Conservation (phyloP, 2,797 vertebrate species). For the Artibeus jamaicensis region DNA sequence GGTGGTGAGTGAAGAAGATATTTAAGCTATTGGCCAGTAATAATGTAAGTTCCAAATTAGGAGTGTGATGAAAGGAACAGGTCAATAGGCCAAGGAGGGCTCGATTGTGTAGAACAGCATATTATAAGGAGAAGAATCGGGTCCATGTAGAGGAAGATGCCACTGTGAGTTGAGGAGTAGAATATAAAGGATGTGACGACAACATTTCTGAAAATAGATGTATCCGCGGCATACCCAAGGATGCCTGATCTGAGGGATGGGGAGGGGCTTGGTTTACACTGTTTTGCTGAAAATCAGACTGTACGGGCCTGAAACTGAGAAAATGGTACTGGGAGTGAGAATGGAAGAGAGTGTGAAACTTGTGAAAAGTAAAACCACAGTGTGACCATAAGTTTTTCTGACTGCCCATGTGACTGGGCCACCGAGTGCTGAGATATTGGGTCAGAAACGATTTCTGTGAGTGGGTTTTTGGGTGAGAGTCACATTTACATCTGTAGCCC, state of each 20-base stretch:
- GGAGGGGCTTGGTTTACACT: not conserved
- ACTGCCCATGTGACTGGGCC: not conserved
- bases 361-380: not conserved
- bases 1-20: not conserved
- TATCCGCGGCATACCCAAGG: not conserved
- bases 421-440: not conserved
- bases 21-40: not conserved
- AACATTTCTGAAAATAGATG: not conserved
- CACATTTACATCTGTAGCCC: not conserved
- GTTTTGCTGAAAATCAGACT: not conserved
- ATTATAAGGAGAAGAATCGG: not conserved
- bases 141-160: not conserved
- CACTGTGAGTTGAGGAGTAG: not conserved
- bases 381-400: not conserved
- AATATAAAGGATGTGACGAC: not conserved
- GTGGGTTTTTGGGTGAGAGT: not conserved
- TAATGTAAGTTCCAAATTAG: not conserved
- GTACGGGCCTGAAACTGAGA: not conserved
- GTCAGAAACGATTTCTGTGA: not conserved
- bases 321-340: not conserved
- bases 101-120: not conserved
- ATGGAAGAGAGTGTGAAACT: not conserved
- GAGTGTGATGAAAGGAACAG: not conserved
- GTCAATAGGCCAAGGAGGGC: not conserved
- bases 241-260: not conserved